phyloP scores from a whole-genome alignment of 2,113 vertebrate species.

The Apaloderma vittatum region DNA sequence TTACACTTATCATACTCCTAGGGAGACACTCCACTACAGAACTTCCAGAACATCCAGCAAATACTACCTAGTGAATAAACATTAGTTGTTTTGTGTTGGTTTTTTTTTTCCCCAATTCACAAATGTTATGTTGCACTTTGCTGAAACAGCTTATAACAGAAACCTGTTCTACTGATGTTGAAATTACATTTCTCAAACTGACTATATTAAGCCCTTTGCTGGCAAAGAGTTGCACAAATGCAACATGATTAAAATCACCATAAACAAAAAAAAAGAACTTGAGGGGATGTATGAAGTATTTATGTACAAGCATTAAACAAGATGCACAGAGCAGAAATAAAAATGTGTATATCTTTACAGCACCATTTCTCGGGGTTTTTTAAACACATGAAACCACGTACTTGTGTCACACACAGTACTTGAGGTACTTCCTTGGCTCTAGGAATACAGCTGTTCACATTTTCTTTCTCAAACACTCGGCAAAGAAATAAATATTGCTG shows the following conservation, averaged over 20 bases:
- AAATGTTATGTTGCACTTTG: background rate
- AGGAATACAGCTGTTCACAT: background rate
- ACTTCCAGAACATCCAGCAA: constrained; percentile 40
- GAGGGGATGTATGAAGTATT: constrained; percentile 5
- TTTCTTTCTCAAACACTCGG: background rate
- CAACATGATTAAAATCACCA: constrained; percentile 28
- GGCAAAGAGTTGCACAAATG: constrained; percentile 33
- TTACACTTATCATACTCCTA: constrained; percentile 4
- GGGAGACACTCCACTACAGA: background rate
- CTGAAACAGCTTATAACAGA: constrained; percentile 43
- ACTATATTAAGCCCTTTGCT: constrained; percentile 36
- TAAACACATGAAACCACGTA: background rate
- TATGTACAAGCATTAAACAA: constrained; percentile 26
- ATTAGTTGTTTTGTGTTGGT: background rate
- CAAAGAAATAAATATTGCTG: background rate
- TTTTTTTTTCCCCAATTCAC: background rate
- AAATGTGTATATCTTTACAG: constrained; percentile 5
- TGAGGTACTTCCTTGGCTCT: background rate
- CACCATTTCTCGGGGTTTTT: background rate
- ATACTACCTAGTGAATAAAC: constrained; percentile 45
- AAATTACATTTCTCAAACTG: constrained; percentile 36
- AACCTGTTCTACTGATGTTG: constrained; percentile 24
- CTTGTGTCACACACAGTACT: background rate
- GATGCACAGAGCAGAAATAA: background rate
- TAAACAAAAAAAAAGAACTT: constrained; percentile 16